These are phyloP conservation scores for Epinotia demarniana DNA, from an alignment of 2,888 invertebrate genomes.

Conservation along the genomic window DNA sequence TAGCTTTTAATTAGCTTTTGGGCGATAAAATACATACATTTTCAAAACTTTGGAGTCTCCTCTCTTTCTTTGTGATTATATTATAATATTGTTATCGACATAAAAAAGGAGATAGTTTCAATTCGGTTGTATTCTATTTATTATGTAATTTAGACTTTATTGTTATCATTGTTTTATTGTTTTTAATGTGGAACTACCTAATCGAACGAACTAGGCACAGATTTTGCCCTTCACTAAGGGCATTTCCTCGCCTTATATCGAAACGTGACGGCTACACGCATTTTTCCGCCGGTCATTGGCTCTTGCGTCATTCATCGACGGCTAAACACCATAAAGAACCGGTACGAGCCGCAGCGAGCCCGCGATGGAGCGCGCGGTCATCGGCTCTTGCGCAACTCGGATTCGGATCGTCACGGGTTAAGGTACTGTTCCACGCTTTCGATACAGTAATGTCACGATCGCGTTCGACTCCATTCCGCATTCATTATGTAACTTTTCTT, in stretches of 20 bases:
- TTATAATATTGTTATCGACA: too few species aligned
- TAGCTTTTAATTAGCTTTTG: too few species aligned
- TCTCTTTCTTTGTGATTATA: too few species aligned
- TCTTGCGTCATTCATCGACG: constrained; percentile 2
- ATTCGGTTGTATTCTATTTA: too few species aligned
- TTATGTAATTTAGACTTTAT: too few species aligned
- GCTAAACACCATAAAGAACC: neutral
- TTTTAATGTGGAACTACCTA: neutral
- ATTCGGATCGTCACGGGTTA: neutral
- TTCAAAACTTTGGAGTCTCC: too few species aligned
- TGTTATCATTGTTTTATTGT: too few species aligned
- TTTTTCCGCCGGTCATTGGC: constrained; percentile 1
- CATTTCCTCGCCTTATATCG: neutral
- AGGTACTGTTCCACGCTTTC: neutral
- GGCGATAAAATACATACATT: too few species aligned
- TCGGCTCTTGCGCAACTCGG: neutral
- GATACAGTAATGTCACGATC: neutral
- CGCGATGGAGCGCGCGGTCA: neutral
- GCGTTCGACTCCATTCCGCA: neutral
- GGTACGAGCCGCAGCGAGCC: neutral
- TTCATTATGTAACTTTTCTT: too few species aligned
- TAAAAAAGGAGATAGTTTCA: too few species aligned
- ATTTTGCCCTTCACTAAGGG: neutral
- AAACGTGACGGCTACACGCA: neutral
- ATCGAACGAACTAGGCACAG: neutral